Base-by-base conservation (phyloP, 2,888 invertebrate species). In the Shargacucullia verbasci region DNA sequence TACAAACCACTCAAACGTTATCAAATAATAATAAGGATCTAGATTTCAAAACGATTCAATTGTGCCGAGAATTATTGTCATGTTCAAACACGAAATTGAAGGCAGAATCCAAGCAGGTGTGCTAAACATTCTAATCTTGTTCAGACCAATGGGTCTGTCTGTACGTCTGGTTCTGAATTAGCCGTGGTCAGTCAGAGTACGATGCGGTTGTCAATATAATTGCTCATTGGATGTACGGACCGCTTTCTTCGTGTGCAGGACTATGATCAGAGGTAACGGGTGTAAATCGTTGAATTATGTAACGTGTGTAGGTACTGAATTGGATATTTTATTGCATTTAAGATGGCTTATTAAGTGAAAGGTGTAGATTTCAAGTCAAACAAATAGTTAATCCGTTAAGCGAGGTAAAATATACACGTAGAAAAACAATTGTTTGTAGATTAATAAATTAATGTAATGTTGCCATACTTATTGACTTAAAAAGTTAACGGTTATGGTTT, bases 131-230 rank as follows among this genome's bases (percentile, higher is more conserved):
- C 48, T 58, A 49, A 64, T 64, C 46, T 46, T 58, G 40, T 53
- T 38, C 35, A 45, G 40, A 43, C 52, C 66, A 70, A 41, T 65
- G 53, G 34, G n/a, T 50, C 39, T 35, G 33, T 37, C 66, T 37
- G 33, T 50, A 43, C 39, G 33, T 37, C 66, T 37, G 33, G 35
- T 12, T 56, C 47, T 52, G 70, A 37, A 52, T 57, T 65, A 70
- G 52, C 14, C 52, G 58, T 41, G 64, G 64, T 57, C 44, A 52
- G 15, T 43, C 44, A 52, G 25, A 70, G 53, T 40, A 45, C 40
- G 37, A 13, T 59, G 48, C 40, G 50, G 48, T 59, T 15, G 47
- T 39, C 54, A 55, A 68, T 59, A 41, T 59, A 68, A 59, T 65
- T 65, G 54, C 25, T 54, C 66, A 54, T 47, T 33, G 46, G 59